Conservation (phyloP, 2,888 invertebrate species). For the Drosophila recens region DNA sequence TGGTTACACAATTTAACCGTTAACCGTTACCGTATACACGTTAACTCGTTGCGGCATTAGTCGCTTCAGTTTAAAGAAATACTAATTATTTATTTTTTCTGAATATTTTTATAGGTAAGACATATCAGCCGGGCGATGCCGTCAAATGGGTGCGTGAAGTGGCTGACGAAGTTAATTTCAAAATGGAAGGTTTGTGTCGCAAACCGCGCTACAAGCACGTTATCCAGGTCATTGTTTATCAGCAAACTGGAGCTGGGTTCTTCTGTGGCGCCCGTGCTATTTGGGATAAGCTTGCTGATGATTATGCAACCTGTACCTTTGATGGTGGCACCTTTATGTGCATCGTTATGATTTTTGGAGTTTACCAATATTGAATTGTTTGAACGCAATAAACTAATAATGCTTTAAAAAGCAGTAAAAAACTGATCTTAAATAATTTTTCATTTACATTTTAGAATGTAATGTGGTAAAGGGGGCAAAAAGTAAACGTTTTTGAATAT, state of each 20-base stretch:
- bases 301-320: conserved; percentile 30
- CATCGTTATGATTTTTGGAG: conserved; percentile 55
- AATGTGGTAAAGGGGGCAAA: too few relatives aligned
- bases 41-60: too few relatives aligned
- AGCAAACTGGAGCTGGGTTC: conserved; percentile 64
- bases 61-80: too few relatives aligned
- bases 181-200: conserved; percentile 43
- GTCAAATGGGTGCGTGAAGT: conserved; percentile 62
- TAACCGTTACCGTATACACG: too few relatives aligned
- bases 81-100: not conserved
- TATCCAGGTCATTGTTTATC: conserved; percentile 55
- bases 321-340: conserved; percentile 52
- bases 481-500: not conserved
- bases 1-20: too few relatives aligned
- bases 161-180: conserved; percentile 50
- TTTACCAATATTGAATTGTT: conserved; percentile 53
- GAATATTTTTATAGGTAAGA: conserved; percentile 28
- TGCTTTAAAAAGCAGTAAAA: not conserved
- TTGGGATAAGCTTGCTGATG: conserved; percentile 63
- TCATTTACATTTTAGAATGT: not conserved
- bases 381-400: not conserved
- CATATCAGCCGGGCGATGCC: conserved; percentile 51
- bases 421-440: not conserved
- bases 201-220: conserved; percentile 61
- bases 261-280: conserved; percentile 64